Evolutionary conservation across 2,797 vertebrate genomes (phyloP).

Genomic region (Enteromius thamalakanensis): DNA sequence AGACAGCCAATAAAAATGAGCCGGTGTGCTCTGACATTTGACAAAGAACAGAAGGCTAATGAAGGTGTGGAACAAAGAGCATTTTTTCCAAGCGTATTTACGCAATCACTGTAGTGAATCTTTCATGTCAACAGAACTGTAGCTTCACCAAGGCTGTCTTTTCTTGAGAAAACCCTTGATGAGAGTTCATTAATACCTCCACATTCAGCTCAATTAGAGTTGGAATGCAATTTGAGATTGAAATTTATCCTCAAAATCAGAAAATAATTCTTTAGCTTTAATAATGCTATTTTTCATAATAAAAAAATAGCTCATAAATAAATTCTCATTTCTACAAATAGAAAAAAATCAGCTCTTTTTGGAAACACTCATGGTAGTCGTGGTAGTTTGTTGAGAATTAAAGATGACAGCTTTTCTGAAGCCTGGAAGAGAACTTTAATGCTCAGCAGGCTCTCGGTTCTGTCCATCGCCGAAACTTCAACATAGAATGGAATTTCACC

Average conservation of each 20-base stretch:
- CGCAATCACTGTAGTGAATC: neutral
- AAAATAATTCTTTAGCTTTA: neutral
- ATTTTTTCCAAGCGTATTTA: neutral
- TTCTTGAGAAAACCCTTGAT: neutral
- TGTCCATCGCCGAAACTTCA: neutral
- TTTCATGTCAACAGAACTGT: neutral
- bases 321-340: neutral
- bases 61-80: neutral
- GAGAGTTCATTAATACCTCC: neutral
- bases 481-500: constrained; percentile 5
- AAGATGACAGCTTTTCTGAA: constrained; percentile 5
- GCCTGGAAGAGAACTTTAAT: neutral
- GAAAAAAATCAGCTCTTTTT: neutral
- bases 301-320: no score
- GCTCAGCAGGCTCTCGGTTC: neutral
- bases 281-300: neutral
- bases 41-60: neutral
- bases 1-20: neutral
- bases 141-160: constrained; percentile 3
- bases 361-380: neutral
- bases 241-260: constrained; percentile 30
- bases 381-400: neutral
- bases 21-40: neutral
- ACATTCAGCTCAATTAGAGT: neutral
- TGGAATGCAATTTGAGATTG: neutral